Percentiles rank a stretch among this genome's conserved stretches.
phyloP scores from a whole-genome alignment of 23 tunicate species.

The Trididemnum clinides region DNA sequence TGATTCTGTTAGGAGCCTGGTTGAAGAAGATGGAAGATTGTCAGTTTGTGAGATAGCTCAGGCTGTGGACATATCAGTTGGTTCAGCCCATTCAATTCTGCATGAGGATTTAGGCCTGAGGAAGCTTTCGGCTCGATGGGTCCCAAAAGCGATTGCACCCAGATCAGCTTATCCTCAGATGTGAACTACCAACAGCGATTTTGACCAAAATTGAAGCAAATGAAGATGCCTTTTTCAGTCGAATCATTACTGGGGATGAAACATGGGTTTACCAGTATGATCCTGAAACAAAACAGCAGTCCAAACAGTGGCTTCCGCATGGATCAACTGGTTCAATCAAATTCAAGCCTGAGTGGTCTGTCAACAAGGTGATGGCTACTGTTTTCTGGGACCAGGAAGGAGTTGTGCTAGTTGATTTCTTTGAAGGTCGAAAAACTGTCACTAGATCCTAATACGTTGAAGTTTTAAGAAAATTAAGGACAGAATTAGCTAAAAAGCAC shows the following conservation, averaged over 20 bases:
- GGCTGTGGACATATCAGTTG: background rate
- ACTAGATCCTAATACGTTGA: background rate
- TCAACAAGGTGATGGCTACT: slow-evolving; percentile 11
- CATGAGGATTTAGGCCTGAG: background rate
- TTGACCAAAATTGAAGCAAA: slow-evolving; percentile 14
- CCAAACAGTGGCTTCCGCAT: background rate
- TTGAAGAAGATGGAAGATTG: slow-evolving; percentile 7
- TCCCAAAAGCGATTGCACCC: slow-evolving; percentile 11
- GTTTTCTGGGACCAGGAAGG: background rate
- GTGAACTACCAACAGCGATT: background rate
- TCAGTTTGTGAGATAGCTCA: slow-evolving; percentile 7
- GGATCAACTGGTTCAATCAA: background rate
- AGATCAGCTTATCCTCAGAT: slow-evolving; percentile 2
- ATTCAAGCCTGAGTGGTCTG: background rate
- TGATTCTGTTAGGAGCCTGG: background rate
- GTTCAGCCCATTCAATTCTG: slow-evolving; percentile 19
- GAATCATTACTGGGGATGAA: background rate
- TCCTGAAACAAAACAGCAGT: background rate
- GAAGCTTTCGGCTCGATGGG: slow-evolving; percentile 10
- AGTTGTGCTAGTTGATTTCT: background rate
- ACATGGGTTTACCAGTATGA: slow-evolving; percentile 19
- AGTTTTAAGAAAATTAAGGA: background rate
- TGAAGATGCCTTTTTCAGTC: background rate
- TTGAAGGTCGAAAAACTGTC: slow-evolving; percentile 17
- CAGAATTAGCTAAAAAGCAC: background rate